phyloP scores from a whole-genome alignment of 2,113 vertebrate genomes.

The Hypocryptadius cinnamomeus region DNA sequence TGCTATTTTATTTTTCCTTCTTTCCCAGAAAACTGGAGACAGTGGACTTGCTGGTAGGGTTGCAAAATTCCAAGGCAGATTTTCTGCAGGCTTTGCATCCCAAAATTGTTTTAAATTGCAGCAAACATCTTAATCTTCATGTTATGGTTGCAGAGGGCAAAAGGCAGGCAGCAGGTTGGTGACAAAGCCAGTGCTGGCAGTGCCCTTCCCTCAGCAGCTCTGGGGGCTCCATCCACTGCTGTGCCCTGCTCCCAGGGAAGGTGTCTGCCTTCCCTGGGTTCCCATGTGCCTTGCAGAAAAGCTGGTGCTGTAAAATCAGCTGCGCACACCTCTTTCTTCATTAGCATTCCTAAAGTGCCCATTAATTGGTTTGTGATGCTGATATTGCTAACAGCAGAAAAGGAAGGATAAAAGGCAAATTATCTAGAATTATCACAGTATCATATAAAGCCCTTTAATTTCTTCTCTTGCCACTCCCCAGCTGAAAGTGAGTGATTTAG shows the following conservation, averaged over 20 bases:
- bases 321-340: neutral
- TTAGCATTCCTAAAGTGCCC: neutral
- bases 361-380: neutral
- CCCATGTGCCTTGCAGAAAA: neutral
- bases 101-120: neutral
- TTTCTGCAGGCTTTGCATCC: neutral
- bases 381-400: neutral
- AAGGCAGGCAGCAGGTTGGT: neutral
- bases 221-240: rapidly evolving
- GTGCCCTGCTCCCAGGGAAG: rapidly evolving
- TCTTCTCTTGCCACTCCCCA: neutral
- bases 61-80: neutral
- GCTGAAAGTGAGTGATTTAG: neutral
- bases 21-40: neutral
- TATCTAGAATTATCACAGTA: neutral
- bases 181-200: neutral
- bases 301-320: neutral
- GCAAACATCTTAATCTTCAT: neutral
- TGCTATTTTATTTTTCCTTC: neutral
- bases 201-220: neutral
- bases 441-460: neutral
- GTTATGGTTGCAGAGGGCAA: neutral
- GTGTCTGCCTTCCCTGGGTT: neutral
- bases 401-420: neutral
- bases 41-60: neutral